These are phyloP conservation scores for Trematocara zebra DNA, from an alignment of 2,113 vertebrate genomes.

Conservation along the genomic window DNA sequence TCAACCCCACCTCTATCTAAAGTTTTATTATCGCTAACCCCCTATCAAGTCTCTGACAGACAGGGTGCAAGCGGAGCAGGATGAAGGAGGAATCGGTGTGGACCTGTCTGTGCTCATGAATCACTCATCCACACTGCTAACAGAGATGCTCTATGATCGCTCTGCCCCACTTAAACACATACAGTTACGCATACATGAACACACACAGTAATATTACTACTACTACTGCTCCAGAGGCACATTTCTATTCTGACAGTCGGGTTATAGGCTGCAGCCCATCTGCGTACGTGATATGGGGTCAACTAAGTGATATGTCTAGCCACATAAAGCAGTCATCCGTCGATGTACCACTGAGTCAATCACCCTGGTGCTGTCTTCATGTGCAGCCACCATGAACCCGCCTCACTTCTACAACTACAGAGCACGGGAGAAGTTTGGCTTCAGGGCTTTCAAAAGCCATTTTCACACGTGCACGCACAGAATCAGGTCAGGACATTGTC, in stretches of 20 bases:
- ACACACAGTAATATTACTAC: not conserved
- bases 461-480: not conserved
- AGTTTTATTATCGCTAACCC: constrained; percentile 16
- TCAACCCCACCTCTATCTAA: not conserved
- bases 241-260: constrained; percentile 20
- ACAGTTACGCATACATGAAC: not conserved
- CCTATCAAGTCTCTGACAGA: not conserved
- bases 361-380: not conserved
- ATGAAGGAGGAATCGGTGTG: constrained; percentile 7
- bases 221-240: not conserved
- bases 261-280: not conserved
- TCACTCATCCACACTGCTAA: constrained; percentile 16
- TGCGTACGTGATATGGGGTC: constrained; percentile 7
- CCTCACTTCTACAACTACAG: constrained; percentile 2
- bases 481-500: not conserved
- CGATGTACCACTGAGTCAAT: not conserved
- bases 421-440: not conserved
- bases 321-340: constrained; percentile 18
- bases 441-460: not conserved
- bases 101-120: constrained; percentile 24
- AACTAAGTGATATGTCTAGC: constrained; percentile 16
- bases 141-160: constrained; percentile 27
- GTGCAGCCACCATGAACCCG: constrained; percentile 1
- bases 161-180: constrained; percentile 31
- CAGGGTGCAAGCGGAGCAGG: not conserved